phyloP scores from a whole-genome alignment of 2,888 invertebrate species.

The Poecilobothrus nobilitatus region DNA sequence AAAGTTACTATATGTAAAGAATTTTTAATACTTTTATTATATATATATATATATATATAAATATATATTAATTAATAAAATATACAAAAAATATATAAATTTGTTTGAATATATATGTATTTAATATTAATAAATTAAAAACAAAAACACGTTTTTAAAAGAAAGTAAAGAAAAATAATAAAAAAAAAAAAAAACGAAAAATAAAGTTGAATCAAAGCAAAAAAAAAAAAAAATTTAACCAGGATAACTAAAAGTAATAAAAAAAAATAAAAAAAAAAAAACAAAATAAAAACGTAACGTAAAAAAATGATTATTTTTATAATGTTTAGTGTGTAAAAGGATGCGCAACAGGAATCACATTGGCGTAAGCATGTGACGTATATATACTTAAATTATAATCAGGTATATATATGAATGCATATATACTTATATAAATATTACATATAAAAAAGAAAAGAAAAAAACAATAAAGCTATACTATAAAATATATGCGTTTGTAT shows the following conservation, averaged over 20 bases:
- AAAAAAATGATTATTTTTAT: constrained; percentile 1
- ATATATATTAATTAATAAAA: neutral
- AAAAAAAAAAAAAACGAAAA: too few relatives aligned
- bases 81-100: too few relatives aligned
- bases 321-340: constrained; percentile 11
- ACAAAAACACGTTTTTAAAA: neutral
- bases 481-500: too few relatives aligned
- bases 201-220: neutral
- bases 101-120: neutral
- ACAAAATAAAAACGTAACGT: neutral
- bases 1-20: too few relatives aligned
- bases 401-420: too few relatives aligned
- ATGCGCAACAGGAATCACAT: constrained; percentile 22
- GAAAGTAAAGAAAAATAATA: too few relatives aligned
- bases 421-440: neutral
- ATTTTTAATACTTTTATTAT: neutral
- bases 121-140: neutral
- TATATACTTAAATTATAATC: neutral
- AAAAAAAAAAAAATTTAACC: neutral
- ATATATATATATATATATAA: neutral
- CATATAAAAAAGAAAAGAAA: neutral
- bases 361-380: constrained; percentile 10
- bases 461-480: neutral
- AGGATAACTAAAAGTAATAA: neutral
- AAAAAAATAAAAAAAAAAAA: neutral